Percentiles rank a stretch among this genome's conserved stretches.
Evolutionary conservation across 2,797 vertebrate genomes (phyloP).

Genomic region (Rhincodon typus): DNA sequence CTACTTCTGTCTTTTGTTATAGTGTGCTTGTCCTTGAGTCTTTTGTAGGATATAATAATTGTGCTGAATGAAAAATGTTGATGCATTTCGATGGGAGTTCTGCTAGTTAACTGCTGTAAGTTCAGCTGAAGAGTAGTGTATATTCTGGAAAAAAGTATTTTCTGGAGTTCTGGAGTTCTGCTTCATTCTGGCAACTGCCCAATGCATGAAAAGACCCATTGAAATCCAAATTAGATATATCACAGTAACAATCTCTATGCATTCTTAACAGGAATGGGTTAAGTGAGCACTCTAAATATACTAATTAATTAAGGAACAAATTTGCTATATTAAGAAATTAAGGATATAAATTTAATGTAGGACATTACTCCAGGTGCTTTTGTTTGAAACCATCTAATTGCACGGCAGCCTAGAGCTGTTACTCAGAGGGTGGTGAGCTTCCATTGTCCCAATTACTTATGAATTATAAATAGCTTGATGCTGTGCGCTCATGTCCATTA

Average conservation of each 20-base stretch:
- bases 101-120: background rate
- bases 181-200: background rate
- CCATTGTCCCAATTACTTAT: constrained; percentile 19
- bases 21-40: background rate
- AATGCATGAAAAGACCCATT: background rate
- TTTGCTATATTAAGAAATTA: constrained; percentile 1
- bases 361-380: background rate
- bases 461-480: background rate
- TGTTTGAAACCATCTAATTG: background rate
- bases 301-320: background rate
- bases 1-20: background rate
- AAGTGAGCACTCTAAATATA: background rate
- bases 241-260: background rate
- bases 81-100: background rate
- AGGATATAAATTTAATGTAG: background rate
- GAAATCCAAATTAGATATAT: background rate
- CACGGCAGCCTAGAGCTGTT: background rate
- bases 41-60: background rate
- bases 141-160: background rate
- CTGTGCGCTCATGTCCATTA: background rate
- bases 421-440: background rate
- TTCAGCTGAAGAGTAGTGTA: background rate
- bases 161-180: no score
- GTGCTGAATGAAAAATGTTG: background rate
- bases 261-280: background rate